These are phyloP conservation scores for Drosophila subpulchrella DNA, from an alignment of 1,140 invertebrate species.

Conservation along the genomic window DNA sequence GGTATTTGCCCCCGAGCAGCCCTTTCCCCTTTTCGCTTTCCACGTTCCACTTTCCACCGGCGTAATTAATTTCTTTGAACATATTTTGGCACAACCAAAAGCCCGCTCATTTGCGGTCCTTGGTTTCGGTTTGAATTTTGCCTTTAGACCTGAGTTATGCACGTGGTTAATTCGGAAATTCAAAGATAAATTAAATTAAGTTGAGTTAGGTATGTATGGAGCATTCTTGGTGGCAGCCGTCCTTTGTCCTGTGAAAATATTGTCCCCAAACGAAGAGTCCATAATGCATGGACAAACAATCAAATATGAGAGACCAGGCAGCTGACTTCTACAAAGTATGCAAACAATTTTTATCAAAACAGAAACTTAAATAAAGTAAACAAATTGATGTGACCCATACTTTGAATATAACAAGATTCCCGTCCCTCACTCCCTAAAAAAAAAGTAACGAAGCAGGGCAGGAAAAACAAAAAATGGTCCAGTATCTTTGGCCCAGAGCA, in stretches of 20 bases:
- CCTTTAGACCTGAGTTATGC: slow-evolving; percentile 68
- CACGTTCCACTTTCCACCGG: neutral
- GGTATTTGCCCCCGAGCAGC: slow-evolving; percentile 36
- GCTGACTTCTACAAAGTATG: slow-evolving; percentile 49
- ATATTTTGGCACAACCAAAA: slow-evolving; percentile 52
- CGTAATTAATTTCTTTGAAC: slow-evolving; percentile 75
- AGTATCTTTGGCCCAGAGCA: slow-evolving; percentile 60
- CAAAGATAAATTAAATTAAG: slow-evolving; percentile 67
- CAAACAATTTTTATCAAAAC: slow-evolving; percentile 69
- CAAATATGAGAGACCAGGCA: slow-evolving; percentile 37
- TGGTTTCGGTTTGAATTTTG: slow-evolving; percentile 38
- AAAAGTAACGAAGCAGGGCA: neutral
- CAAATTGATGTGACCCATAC: slow-evolving; percentile 67
- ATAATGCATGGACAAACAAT: slow-evolving; percentile 66
- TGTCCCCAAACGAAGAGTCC: slow-evolving; percentile 29
- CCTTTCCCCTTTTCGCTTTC: neutral
- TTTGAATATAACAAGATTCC: slow-evolving; percentile 35
- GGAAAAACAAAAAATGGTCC: slow-evolving; percentile 36
- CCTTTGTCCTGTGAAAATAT: slow-evolving; percentile 48
- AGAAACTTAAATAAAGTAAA: slow-evolving; percentile 81
- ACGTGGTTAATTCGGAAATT: slow-evolving; percentile 57
- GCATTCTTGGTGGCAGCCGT: neutral
- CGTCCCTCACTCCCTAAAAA: neutral
- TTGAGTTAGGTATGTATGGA: slow-evolving; percentile 6
- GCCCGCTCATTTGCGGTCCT: slow-evolving; percentile 38